Percentiles rank a stretch among this genome's conserved stretches.
Evolutionary conservation across 2,113 vertebrate genomes (phyloP).

Genomic region (Parus major): DNA sequence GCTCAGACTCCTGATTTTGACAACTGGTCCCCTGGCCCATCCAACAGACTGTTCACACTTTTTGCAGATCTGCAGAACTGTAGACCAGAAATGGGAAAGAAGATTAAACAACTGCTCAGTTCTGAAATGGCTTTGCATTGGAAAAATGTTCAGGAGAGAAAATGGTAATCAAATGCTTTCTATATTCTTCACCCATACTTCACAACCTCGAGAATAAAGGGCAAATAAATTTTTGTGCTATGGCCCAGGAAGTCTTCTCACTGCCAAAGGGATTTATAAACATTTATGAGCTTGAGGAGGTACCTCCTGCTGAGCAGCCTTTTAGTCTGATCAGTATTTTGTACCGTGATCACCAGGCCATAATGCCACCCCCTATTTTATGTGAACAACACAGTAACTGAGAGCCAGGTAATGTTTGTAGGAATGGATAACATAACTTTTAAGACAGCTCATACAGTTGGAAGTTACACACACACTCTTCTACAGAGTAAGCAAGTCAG

Average conservation of each 20-base stretch:
- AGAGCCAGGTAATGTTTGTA: not conserved
- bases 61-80: not conserved
- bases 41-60: not conserved
- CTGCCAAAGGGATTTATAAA: not conserved
- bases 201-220: not conserved
- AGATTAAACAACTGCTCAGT: not conserved
- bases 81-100: not conserved
- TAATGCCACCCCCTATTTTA: not conserved
- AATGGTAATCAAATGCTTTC: not conserved
- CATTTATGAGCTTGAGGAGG: not conserved
- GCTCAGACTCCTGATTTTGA: not conserved
- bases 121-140: not conserved
- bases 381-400: not conserved
- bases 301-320: not conserved
- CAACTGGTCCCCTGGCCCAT: not conserved
- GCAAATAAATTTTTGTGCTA: not conserved
- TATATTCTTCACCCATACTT: not conserved
- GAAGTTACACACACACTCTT: not conserved
- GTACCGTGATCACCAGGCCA: not conserved
- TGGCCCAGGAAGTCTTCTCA: not conserved
- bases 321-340: not conserved
- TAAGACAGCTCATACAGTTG: not conserved
- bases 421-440: not conserved
- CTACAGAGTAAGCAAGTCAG: constrained; percentile 1
- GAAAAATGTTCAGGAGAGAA: not conserved